phyloP scores from a whole-genome alignment of 1,140 invertebrate genomes.

The Portunus trituberculatus region DNA sequence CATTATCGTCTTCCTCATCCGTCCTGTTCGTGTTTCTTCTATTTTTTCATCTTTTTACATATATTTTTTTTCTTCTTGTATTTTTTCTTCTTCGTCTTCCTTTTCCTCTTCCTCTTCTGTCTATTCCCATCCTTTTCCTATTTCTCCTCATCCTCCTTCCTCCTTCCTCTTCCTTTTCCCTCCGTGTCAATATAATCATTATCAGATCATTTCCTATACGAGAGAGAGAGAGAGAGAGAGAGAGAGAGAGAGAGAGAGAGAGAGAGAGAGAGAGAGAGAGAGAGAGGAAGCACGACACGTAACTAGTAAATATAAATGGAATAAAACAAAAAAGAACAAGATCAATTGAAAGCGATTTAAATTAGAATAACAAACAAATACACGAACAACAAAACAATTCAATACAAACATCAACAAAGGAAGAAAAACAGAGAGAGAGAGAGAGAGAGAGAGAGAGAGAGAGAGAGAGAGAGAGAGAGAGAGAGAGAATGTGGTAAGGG shows the following conservation, averaged over 20 bases:
- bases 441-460: not conserved
- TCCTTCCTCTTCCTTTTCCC: not conserved
- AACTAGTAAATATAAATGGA: not conserved
- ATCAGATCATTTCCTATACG: not conserved
- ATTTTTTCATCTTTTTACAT: not conserved
- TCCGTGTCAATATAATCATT: not conserved
- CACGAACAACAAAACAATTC: not conserved
- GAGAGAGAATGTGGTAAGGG: not conserved
- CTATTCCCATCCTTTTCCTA: not conserved
- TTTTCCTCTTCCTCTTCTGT: not conserved
- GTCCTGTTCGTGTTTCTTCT: not conserved
- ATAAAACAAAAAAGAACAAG: not conserved
- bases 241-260: conserved; percentile 10
- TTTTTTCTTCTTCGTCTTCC: not conserved
- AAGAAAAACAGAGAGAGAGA: not conserved
- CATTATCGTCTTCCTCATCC: not conserved
- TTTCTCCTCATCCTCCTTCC: not conserved
- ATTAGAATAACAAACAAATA: not conserved
- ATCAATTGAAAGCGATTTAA: not conserved
- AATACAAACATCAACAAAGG: not conserved
- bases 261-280: not conserved
- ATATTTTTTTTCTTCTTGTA: not conserved
- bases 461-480: not conserved
- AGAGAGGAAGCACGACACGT: not conserved
- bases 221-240: not conserved